phyloP scores from a whole-genome alignment of 2,888 invertebrate species.

The Eupithecia tripunctaria region DNA sequence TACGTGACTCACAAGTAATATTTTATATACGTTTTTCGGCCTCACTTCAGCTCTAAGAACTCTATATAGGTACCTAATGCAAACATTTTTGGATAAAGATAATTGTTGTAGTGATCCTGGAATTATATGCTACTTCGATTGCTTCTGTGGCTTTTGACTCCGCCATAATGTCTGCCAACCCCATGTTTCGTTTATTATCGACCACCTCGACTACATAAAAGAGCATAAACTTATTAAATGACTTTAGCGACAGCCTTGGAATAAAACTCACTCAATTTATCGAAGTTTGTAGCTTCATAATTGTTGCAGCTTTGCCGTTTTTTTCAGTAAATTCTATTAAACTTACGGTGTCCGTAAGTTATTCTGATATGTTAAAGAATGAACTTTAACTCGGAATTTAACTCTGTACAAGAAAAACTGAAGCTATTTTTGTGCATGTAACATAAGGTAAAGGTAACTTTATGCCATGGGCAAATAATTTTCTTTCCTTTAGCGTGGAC shows the following conservation, averaged over 20 bases:
- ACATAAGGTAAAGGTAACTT: not conserved
- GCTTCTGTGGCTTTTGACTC: conserved; percentile 28
- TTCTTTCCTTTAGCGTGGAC: not conserved
- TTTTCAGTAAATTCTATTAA: conserved; percentile 1
- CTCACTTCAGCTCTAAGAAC: not conserved
- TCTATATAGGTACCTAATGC: too few relatives aligned
- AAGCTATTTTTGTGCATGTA: not conserved
- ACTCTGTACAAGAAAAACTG: not conserved
- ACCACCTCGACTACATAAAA: conserved; percentile 44
- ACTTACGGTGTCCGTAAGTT: not conserved
- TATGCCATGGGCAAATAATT: not conserved
- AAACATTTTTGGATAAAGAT: not conserved
- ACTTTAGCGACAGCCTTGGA: conserved; percentile 45
- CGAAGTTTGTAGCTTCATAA: conserved; percentile 35
- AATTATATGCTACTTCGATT: conserved; percentile 1
- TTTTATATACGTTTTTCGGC: not conserved
- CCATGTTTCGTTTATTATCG: conserved; percentile 47
- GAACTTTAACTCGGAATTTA: not conserved
- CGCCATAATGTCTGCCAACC: conserved; percentile 49
- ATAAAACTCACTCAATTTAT: conserved; percentile 43
- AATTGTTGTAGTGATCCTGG: conserved; percentile 1
- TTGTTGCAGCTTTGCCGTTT: conserved; percentile 16
- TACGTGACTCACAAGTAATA: not conserved
- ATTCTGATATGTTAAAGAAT: not conserved
- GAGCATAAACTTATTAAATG: conserved; percentile 45